Conservation (phyloP, 2,113 vertebrate genomes). For the Haliaeetus leucogaster region DNA sequence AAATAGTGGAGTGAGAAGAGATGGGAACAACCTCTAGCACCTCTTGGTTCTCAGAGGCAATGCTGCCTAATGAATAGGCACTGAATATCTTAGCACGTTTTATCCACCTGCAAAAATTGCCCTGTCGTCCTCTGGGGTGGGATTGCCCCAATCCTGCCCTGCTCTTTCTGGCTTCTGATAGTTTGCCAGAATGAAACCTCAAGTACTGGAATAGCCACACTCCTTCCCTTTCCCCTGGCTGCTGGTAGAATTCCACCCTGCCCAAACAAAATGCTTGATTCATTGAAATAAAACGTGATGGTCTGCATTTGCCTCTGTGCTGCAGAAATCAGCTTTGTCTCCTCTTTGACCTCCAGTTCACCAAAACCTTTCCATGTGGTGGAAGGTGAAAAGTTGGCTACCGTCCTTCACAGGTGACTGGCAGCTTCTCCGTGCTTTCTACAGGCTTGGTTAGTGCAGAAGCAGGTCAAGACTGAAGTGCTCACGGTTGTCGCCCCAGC, state of each 20-base stretch:
- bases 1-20: background rate
- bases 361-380: background rate
- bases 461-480: background rate
- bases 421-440: background rate
- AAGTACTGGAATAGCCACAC: background rate
- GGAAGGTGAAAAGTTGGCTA: background rate
- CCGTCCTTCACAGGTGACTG: background rate
- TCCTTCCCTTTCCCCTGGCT: background rate
- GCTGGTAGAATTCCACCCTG: background rate
- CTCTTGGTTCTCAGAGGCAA: background rate
- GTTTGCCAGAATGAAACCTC: background rate
- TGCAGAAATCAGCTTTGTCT: background rate
- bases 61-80: background rate
- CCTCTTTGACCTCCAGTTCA: background rate
- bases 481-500: fast-evolving
- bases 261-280: background rate
- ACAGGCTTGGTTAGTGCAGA: background rate
- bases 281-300: background rate
- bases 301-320: background rate
- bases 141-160: background rate
- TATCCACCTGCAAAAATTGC: background rate
- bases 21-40: background rate
- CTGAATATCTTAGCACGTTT: background rate
- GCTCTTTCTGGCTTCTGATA: background rate
- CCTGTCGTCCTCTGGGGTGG: background rate